phyloP scores from a whole-genome alignment of 2,113 vertebrate genomes.

The Lepisosteus osseus region DNA sequence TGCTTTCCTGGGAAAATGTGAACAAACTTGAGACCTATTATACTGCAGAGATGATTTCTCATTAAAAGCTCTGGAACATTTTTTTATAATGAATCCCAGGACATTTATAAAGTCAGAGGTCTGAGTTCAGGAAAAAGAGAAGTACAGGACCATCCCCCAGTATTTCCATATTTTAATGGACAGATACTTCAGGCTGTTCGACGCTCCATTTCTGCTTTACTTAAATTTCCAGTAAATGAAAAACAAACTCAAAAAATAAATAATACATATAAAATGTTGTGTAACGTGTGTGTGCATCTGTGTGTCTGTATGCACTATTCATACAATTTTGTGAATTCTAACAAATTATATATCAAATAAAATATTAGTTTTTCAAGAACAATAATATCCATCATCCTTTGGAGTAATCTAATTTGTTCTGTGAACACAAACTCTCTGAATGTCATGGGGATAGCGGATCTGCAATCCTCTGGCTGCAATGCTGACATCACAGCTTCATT shows the following conservation, averaged over 20 bases:
- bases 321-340: slow-evolving; percentile 55
- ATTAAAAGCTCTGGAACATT: slow-evolving; percentile 11
- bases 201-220: too few relatives aligned
- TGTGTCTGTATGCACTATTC: not conserved
- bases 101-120: slow-evolving; percentile 25
- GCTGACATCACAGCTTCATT: slow-evolving; percentile 45
- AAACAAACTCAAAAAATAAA: slow-evolving; percentile 43
- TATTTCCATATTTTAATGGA: too few relatives aligned
- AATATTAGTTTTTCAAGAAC: slow-evolving; percentile 54
- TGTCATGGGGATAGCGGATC: slow-evolving; percentile 64
- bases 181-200: too few relatives aligned
- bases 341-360: slow-evolving; percentile 65
- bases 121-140: slow-evolving; percentile 13
- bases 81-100: slow-evolving; percentile 23
- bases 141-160: not conserved
- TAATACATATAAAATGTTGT: too few relatives aligned
- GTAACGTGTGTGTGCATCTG: too few relatives aligned
- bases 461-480: slow-evolving; percentile 56
- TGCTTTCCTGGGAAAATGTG: too few relatives aligned
- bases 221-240: slow-evolving; percentile 32
- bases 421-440: slow-evolving; percentile 63
- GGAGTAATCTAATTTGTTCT: slow-evolving; percentile 67
- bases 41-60: not conserved
- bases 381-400: slow-evolving; percentile 69
- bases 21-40: too few relatives aligned